Evolutionary conservation across 23 tunicate genomes (phyloP), one percentile per base, ranked within the genome.

Genomic region (Oikopleura vanhoeffeni): DNA sequence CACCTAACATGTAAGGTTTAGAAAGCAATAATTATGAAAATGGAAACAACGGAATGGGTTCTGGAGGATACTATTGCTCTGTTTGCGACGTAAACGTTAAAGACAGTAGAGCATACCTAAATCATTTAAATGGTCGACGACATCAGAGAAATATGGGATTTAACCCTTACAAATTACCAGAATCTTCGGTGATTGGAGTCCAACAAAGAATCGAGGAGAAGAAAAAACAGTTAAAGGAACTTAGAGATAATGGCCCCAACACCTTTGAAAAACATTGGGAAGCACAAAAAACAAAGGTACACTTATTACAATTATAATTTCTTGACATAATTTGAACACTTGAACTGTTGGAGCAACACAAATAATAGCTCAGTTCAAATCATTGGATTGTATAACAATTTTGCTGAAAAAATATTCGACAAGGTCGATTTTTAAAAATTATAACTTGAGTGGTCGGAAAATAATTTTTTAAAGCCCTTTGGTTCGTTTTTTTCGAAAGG

Each of bases 121-220:
- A 71, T 38, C 79, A 71, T 30, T 2, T 71, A 38, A 71, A 71
- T 32, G 79, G 79, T 13, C 27, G 79, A 71, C 27, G 79, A 32
- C 79, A 71, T 32, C 79, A 71, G 79, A 71, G 79, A 30, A 71
- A 71, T 32, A 71, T 71, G 79, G 79, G 79, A 18, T 71, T 71
- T 30, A 71, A 71, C 79, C 79, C 79, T 32, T 71, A 71, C 79
- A 71, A 71, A 71, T 38, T 71, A 38, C 79, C 79, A 28, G 79
- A 71, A 32, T 71, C 79, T 18, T 18, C 36, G 4, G 79, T 71
- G 36, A 38, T 71, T 38, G 79, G 79, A 18, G 79, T 71, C 34
- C 27, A 30, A 71, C 79, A 71, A 32, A 30, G 2, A 18, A 18
- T 71, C 38, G 38, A 18, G 27, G 79, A 71, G 3, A 18, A 30